Evolutionary conservation across 1,140 invertebrate genomes (phyloP).

Genomic region (Propsilocerus akamusi): DNA sequence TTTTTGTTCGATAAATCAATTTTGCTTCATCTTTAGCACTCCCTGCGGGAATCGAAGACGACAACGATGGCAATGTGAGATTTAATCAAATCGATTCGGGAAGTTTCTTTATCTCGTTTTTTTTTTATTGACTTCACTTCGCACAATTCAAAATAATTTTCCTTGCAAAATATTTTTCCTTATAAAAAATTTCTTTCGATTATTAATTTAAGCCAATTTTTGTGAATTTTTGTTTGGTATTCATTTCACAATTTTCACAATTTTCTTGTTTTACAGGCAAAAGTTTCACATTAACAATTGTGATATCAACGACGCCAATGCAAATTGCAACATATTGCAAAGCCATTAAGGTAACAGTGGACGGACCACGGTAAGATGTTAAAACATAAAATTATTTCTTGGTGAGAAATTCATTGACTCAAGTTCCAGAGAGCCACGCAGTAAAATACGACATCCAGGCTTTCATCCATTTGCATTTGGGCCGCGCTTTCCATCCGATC

Average conservation of each 20-base stretch:
- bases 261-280: constrained; percentile 52
- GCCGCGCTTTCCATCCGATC: constrained; percentile 59
- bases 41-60: too few relatives aligned
- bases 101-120: too few relatives aligned
- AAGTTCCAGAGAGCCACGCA: constrained; percentile 60
- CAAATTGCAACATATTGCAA: constrained; percentile 87
- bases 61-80: too few relatives aligned
- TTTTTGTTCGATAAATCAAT: constrained; percentile 1
- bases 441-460: constrained; percentile 72
- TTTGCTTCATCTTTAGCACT: not conserved
- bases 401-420: not conserved
- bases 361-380: constrained; percentile 49
- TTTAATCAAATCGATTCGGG: too few relatives aligned
- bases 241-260: constrained; percentile 6
- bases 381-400: not conserved
- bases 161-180: too few relatives aligned
- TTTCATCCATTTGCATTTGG: constrained; percentile 78
- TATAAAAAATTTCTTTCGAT: too few relatives aligned
- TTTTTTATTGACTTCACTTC: too few relatives aligned
- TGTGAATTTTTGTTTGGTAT: too few relatives aligned
- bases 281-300: constrained; percentile 91
- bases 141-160: too few relatives aligned
- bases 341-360: constrained; percentile 97
- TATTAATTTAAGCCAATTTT: too few relatives aligned
- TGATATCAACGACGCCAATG: constrained; percentile 76